Evolutionary conservation across 2,888 invertebrate species (phyloP), one percentile per base, ranked within the genome.

Genomic region (Dyspetes luteomarginatus): DNA sequence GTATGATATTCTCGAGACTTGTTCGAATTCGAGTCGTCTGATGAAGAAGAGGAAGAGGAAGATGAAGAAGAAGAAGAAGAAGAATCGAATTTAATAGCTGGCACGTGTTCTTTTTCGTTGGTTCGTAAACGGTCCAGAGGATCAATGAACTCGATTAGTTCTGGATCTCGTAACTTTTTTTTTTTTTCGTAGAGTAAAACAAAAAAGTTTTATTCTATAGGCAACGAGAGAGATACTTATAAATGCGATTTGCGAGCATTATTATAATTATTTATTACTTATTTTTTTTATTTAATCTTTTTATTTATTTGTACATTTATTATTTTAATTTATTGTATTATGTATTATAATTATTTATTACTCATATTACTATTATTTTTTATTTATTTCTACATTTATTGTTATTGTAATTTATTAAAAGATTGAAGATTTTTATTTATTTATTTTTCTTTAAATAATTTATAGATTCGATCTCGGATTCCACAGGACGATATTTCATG

Each of bases 81-180:
- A 28, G 56, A 48, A 26, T 45, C 36, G 26, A 64, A 74, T 24
- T 78, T 45, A 68, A 78, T 60, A 36, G 55, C 22, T 30, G 52
- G 62, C 78, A 78, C 78, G 78, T 78, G 78, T 78, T 62, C 58
- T 52, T 69, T 62, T 69, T 15, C n/a, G 52, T 45, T 48, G 68
- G 12, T 56, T 48, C 48, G 50, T 41, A 48, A n/a, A 60, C 68
- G 52, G 26, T 69, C 28, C 62, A 43, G 30, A 41, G 56, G 64
- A 78, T 73, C 78, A 74, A 78, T 64, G 78, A 78, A 78, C 78
- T 73, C 64, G 43, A 69, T 69, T 58, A 56, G 79, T 67, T 74
- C 41, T 26, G 48, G 36, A 50, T 68, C 64, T 73, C 52, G 52
- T 26, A 24, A 30, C 41, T 41, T 56, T 55, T 22, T 62, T 48